phyloP scores from a whole-genome alignment of 2,888 invertebrate genomes.

The Lithophane socia region DNA sequence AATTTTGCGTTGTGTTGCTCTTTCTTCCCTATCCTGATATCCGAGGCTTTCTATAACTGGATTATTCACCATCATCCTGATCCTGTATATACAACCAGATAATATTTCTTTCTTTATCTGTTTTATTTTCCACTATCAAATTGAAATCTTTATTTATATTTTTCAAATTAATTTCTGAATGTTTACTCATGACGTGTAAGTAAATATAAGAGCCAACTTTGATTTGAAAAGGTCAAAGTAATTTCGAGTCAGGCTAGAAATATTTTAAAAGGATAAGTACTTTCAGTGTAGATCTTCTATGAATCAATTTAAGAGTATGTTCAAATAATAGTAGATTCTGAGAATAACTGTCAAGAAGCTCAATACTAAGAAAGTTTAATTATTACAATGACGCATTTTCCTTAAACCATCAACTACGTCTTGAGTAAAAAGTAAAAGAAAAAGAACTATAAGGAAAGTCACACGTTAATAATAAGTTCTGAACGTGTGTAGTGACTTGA shows the following conservation, averaged over 20 bases:
- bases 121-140: background rate
- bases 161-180: background rate
- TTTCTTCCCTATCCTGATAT: constrained; percentile 23
- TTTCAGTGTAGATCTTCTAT: background rate
- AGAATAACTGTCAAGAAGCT: background rate
- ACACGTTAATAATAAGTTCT: constrained; percentile 45
- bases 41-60: constrained; percentile 28
- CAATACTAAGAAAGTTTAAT: background rate
- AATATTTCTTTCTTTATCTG: background rate
- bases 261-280: background rate
- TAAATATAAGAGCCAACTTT: background rate
- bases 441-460: constrained; percentile 35
- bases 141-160: background rate
- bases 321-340: constrained; percentile 13
- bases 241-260: constrained; percentile 9
- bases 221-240: background rate
- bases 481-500: constrained; percentile 44
- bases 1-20: constrained; percentile 42
- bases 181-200: background rate
- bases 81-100: constrained; percentile 13
- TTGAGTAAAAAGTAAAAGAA: constrained; percentile 14
- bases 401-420: background rate
- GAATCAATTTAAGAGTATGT: background rate
- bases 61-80: constrained; percentile 34
- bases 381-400: constrained; percentile 21